These are phyloP conservation scores for Thumatha senex DNA, from an alignment of 2,888 invertebrate genomes.

Conservation along the genomic window DNA sequence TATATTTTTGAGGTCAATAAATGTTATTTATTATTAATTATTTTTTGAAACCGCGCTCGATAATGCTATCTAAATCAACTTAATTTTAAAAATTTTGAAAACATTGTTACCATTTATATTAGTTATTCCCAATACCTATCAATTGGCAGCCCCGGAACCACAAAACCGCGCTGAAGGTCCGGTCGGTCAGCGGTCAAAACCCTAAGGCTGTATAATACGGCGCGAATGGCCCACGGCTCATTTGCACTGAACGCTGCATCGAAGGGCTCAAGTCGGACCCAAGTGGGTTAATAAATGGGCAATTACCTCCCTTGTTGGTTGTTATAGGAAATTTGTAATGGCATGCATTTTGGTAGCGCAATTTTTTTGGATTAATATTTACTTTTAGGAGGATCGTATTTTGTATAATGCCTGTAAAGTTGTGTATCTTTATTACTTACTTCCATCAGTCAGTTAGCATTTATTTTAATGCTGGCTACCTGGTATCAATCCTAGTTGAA, in stretches of 20 bases:
- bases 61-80: not conserved
- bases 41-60: no score
- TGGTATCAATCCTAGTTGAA: no score
- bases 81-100: no score
- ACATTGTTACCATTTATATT: no score
- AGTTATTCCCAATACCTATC: constrained; percentile 23
- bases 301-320: constrained; percentile 8
- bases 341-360: not conserved
- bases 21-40: no score
- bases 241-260: constrained; percentile 68
- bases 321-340: constrained; percentile 5
- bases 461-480: no score
- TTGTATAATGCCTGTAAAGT: no score
- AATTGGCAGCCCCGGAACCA: constrained; percentile 40
- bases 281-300: constrained; percentile 9
- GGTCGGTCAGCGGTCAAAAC: constrained; percentile 29
- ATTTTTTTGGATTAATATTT: constrained; percentile 2
- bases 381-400: not conserved
- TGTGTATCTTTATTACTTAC: no score
- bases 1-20: no score
- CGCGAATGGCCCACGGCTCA: constrained; percentile 75
- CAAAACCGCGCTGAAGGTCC: constrained; percentile 50
- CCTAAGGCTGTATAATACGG: constrained; percentile 70
- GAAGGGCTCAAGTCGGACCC: constrained; percentile 7
- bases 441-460: no score